These are phyloP conservation scores for Eustalomyia histrio DNA, from an alignment of 2,888 invertebrate species.

Conservation along the genomic window DNA sequence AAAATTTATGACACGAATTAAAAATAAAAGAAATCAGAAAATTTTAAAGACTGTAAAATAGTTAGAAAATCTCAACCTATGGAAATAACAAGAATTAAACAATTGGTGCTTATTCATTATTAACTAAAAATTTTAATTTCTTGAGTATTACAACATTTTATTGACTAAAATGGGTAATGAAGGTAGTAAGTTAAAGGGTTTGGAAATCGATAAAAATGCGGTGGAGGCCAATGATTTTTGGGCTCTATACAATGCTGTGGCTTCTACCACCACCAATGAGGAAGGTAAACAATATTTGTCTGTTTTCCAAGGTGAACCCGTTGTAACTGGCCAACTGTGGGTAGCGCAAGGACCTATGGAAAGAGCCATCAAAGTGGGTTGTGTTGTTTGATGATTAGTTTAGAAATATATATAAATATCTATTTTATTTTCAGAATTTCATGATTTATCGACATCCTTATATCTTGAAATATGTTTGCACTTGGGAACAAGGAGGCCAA, in stretches of 20 bases:
- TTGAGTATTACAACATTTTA: slow-evolving; percentile 1
- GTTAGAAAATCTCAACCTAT: too few species aligned
- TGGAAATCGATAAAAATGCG: slow-evolving; percentile 86
- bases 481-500: slow-evolving; percentile 88
- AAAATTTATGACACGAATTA: slow-evolving; percentile 42
- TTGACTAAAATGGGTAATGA: slow-evolving; percentile 86
- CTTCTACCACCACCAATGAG: slow-evolving; percentile 76
- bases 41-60: neutral
- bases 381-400: neutral
- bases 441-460: slow-evolving; percentile 92
- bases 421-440: slow-evolving; percentile 84
- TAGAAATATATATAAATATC: too few species aligned
- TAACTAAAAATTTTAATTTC: neutral
- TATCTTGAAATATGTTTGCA: slow-evolving; percentile 89
- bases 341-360: slow-evolving; percentile 85
- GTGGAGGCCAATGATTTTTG: slow-evolving; percentile 89
- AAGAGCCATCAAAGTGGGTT: slow-evolving; percentile 86
- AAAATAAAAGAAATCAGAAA: slow-evolving; percentile 4
- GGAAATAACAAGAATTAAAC: neutral
- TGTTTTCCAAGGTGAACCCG: slow-evolving; percentile 87
- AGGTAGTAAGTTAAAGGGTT: slow-evolving; percentile 85
- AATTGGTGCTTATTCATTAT: neutral
- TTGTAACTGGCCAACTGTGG: slow-evolving; percentile 85
- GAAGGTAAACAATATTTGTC: slow-evolving; percentile 83
- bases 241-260: slow-evolving; percentile 82